A percentile compares a stretch with the other conserved stretches of the same genome.
Conservation (phyloP, 1,140 invertebrate species). For the Diabrotica undecimpunctata region DNA sequence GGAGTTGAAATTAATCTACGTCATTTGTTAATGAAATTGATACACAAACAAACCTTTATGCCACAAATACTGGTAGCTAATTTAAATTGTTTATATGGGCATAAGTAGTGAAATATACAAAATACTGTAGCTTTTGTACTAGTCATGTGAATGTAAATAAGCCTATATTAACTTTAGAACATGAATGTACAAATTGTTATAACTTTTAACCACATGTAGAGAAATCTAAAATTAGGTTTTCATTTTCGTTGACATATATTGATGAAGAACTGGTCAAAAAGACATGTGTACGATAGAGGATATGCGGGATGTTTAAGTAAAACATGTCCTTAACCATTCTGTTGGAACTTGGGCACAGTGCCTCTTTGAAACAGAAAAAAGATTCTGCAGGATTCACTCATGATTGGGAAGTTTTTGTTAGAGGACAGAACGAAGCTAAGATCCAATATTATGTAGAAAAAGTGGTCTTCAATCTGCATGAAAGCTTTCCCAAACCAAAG, state of each 20-base stretch:
- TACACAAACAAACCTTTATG: conserved; percentile 1
- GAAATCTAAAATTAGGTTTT: conserved; percentile 34
- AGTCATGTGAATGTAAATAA: background rate
- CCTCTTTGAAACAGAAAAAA: conserved; percentile 70
- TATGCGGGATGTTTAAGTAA: conserved; percentile 24
- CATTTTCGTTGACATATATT: conserved; percentile 19
- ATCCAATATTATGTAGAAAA: conserved; percentile 92
- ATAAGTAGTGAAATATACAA: background rate
- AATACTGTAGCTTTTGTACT: background rate
- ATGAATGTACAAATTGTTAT: background rate
- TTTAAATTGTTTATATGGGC: background rate
- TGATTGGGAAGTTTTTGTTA: conserved; percentile 96
- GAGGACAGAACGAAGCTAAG: conserved; percentile 77
- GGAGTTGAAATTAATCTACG: background rate
- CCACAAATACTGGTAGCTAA: too few species aligned
- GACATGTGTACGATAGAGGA: conserved; percentile 25
- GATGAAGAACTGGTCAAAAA: conserved; percentile 19
- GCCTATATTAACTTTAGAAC: too few species aligned
- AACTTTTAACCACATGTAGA: conserved; percentile 25
- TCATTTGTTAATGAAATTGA: background rate
- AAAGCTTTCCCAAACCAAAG: conserved; percentile 87
- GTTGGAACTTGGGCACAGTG: conserved; percentile 89
- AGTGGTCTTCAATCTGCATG: conserved; percentile 89
- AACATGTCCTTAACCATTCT: conserved; percentile 74
- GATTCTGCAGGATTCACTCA: conserved; percentile 90